A percentile compares a stretch with the other conserved stretches of the same genome.
Evolutionary conservation across 2,113 vertebrate genomes (phyloP).

Genomic region (Sander vitreus): DNA sequence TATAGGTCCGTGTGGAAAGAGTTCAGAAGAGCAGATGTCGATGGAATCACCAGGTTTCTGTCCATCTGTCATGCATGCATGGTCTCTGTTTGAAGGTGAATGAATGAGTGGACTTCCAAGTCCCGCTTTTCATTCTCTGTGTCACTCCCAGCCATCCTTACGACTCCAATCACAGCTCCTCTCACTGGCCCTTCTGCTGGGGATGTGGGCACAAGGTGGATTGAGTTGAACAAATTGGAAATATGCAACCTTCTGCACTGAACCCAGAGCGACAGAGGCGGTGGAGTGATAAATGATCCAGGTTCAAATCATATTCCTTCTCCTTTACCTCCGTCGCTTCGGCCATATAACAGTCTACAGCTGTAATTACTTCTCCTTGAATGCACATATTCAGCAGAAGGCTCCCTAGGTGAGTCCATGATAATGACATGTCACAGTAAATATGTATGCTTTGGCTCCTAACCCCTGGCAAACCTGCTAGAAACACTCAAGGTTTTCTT

Average conservation of each 20-base stretch:
- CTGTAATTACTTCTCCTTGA: slow-evolving; percentile 58
- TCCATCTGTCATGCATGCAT: slow-evolving; percentile 33
- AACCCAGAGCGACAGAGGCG: slow-evolving; percentile 64
- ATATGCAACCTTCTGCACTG: slow-evolving; percentile 64
- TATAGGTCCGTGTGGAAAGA: slow-evolving; percentile 36
- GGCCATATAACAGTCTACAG: slow-evolving; percentile 38
- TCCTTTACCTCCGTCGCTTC: slow-evolving; percentile 26
- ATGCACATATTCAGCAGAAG: slow-evolving; percentile 51
- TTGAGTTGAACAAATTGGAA: slow-evolving; percentile 67
- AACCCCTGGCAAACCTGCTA: slow-evolving; percentile 12
- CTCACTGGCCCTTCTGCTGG: slow-evolving; percentile 39
- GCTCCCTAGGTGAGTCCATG: slow-evolving; percentile 53
- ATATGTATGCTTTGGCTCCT: slow-evolving; percentile 53
- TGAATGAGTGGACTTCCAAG: slow-evolving; percentile 30
- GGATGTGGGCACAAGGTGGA: slow-evolving; percentile 10
- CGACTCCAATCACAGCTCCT: slow-evolving; percentile 46
- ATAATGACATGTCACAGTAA: slow-evolving; percentile 73
- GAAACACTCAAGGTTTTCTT: slow-evolving; percentile 26
- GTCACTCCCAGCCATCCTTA: slow-evolving; percentile 13
- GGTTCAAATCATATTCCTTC: slow-evolving; percentile 63
- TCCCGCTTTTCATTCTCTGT: slow-evolving; percentile 22
- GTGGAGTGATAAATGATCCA: slow-evolving; percentile 76
- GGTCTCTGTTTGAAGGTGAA: slow-evolving; percentile 64
- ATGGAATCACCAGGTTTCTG: slow-evolving; percentile 20
- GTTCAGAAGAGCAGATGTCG: slow-evolving; percentile 57